Base-by-base conservation (phyloP, 2,797 vertebrate genomes). In the Diceros bicornis region DNA sequence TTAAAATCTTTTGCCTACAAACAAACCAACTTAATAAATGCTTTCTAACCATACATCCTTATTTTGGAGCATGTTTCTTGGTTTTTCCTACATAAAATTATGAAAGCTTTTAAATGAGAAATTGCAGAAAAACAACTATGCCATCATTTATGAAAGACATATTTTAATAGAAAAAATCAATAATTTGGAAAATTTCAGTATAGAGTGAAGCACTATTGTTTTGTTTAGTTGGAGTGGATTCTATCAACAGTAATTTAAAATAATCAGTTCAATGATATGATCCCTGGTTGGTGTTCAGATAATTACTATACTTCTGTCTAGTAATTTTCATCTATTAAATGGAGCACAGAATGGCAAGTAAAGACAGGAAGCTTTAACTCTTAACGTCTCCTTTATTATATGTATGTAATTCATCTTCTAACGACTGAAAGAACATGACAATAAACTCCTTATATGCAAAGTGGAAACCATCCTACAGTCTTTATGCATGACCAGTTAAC, bases 301-400 rank as follows among this genome's bases (percentile, higher is more conserved):
- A 98, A 98, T 98, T 96, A 89, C 95, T 97, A 64, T 47, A 97
- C 55, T 98, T 98, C 91, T 84, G 96, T 97, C 95, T 95, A 97
- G 77, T 97, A 97, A 97, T 97, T 95, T 97, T 98, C 69, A 94
- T 44, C 88, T 97, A 94, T 98, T 98, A 98, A 95, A 97, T 97
- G 91, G 34, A 89, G 37, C 16, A 25, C 91, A 93, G 59, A 84
- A 87, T 95, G 82, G 78, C 84, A 97, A 82, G 77, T 82, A 94
- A 86, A 91, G 87, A 85, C 20, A 96, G 34, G 37, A 95, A 77
- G 23, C 64, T 87, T 96, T 93, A 91, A 92, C 83, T 91, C 37
- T 66, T 77, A 94, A 94, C 69, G 89, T 11, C 20, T n/a, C 74
- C 50, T 91, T 74, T 93, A 59, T 21, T 89, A 1, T 85, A 55